Percentiles rank a stretch among this genome's conserved stretches.
Evolutionary conservation across 2,888 invertebrate species (phyloP).

Genomic region (Aphelenchoides bicaudatus): DNA sequence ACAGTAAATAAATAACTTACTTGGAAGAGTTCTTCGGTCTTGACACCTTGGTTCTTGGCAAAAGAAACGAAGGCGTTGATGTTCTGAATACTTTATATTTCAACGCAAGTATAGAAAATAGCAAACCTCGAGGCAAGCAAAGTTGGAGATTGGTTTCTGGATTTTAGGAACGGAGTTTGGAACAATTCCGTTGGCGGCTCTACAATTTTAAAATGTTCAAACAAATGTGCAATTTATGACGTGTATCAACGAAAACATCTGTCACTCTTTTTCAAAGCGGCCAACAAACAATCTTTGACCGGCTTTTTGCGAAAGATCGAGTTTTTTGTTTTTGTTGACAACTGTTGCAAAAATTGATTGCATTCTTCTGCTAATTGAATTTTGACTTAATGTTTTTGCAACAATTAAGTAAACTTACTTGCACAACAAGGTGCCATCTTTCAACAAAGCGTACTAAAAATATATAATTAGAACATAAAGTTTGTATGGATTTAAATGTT

Average conservation of each 20-base stretch:
- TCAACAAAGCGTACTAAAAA: conserved; percentile 70
- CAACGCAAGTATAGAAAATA: neutral
- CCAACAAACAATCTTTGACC: too few species aligned
- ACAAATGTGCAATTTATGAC: neutral
- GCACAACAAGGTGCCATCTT: conserved; percentile 86
- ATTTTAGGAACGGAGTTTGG: conserved; percentile 84
- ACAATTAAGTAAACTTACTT: conserved; percentile 67
- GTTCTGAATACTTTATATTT: conserved; percentile 99
- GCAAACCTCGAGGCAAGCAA: conserved; percentile 84
- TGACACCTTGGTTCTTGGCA: conserved; percentile 81
- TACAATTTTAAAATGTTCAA: conserved; percentile 60
- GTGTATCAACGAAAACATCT: neutral
- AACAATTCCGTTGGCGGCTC: conserved; percentile 80
- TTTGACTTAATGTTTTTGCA: too few species aligned
- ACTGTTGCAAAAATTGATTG: too few species aligned
- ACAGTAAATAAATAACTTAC: conserved; percentile 82
- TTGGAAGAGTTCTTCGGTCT: conserved; percentile 80
- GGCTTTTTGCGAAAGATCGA: too few species aligned
- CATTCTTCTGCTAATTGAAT: too few species aligned
- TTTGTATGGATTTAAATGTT: too few species aligned
- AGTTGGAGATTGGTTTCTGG: conserved; percentile 83
- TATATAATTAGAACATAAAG: neutral
- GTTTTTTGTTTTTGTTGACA: too few species aligned
- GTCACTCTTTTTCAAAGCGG: too few species aligned
- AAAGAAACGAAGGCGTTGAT: conserved; percentile 87